Evolutionary conservation across 2,113 vertebrate species (phyloP).

Genomic region (Mesocricetus auratus): DNA sequence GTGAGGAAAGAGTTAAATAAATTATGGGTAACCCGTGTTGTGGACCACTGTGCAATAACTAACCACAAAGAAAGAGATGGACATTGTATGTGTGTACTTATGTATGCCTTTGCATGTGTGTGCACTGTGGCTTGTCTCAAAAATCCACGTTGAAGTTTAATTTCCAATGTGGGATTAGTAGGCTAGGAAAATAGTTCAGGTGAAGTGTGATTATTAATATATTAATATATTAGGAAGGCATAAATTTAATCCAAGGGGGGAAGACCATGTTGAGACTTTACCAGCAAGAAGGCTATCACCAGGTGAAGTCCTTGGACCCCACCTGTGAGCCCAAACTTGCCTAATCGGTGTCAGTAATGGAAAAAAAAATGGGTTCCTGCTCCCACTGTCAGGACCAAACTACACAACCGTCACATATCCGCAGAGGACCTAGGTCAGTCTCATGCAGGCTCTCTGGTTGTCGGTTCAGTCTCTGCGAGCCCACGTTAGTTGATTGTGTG

Average conservation of each 20-base stretch:
- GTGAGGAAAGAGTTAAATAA: not conserved
- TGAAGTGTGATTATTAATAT: not conserved
- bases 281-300: not conserved
- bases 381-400: no score
- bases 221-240: no score
- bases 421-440: no score
- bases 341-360: not conserved
- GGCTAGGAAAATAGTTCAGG: not conserved
- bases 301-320: not conserved
- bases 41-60: not conserved
- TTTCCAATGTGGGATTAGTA: not conserved
- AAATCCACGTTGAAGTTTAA: not conserved
- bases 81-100: not conserved
- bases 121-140: not conserved
- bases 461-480: no score
- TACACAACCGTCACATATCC: no score
- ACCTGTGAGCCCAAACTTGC: not conserved
- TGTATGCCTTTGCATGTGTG: no score
- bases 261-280: not conserved
- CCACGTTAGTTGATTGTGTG: no score
- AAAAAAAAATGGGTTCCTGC: not conserved
- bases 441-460: no score
- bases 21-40: not conserved
- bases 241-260: not conserved
- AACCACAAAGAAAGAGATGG: not conserved